Conservation (phyloP, 2,888 invertebrate species). For the Myopa testacea region DNA sequence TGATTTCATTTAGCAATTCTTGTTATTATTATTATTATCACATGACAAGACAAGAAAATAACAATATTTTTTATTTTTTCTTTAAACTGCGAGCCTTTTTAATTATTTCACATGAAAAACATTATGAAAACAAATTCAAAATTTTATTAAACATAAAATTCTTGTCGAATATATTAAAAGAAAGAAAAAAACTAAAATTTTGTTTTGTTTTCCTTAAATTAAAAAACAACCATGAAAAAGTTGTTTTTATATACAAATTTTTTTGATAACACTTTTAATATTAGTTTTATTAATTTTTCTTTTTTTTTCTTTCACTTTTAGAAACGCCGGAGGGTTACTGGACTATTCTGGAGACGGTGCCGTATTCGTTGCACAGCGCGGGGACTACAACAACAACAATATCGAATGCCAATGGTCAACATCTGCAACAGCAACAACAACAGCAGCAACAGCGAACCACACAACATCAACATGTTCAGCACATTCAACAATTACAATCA, state of each 20-base stretch:
- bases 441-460: slow-evolving; percentile 24
- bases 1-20: no score
- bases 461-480: slow-evolving; percentile 9
- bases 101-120: background rate
- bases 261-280: background rate
- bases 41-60: background rate
- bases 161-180: slow-evolving; percentile 28
- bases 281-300: background rate
- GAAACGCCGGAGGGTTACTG: slow-evolving; percentile 63
- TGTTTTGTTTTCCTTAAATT: background rate
- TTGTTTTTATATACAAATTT: slow-evolving; percentile 14
- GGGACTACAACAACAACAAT: slow-evolving; percentile 44
- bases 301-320: slow-evolving; percentile 46
- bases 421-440: slow-evolving; percentile 43
- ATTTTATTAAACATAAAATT: slow-evolving; percentile 17
- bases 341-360: slow-evolving; percentile 67
- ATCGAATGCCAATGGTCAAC: slow-evolving; percentile 36
- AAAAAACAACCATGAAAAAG: slow-evolving; percentile 14
- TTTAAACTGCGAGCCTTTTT: no score
- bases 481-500: slow-evolving; percentile 34
- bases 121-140: background rate
- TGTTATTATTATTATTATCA: no score
- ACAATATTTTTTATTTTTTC: slow-evolving; percentile 16
- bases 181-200: slow-evolving; percentile 16
- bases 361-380: slow-evolving; percentile 59